These are phyloP conservation scores for Drosophila ercepeae DNA, from an alignment of 1,140 invertebrate species.

Conservation along the genomic window DNA sequence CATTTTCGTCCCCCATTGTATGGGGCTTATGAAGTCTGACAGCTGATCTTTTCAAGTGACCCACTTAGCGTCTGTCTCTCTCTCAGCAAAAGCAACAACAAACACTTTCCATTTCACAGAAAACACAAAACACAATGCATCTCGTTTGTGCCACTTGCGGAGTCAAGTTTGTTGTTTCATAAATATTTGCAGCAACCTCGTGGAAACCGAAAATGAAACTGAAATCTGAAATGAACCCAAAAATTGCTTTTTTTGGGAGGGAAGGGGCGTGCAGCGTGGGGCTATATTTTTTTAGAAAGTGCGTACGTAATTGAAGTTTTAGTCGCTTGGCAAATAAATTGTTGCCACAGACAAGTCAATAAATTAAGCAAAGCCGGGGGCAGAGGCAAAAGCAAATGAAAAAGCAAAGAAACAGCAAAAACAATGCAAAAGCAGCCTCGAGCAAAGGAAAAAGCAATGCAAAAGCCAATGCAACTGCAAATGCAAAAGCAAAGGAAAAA, in stretches of 20 bases:
- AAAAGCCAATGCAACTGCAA: conserved; percentile 16
- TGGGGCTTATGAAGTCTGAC: conserved; percentile 29
- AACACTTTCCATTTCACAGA: conserved; percentile 74
- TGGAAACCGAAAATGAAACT: conserved; percentile 19
- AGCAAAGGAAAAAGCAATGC: too few species aligned
- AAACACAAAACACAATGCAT: conserved; percentile 54
- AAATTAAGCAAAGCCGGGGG: conserved; percentile 62
- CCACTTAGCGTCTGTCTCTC: conserved; percentile 63
- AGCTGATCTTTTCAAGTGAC: conserved; percentile 80
- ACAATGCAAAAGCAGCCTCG: too few species aligned
- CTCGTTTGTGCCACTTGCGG: conserved; percentile 49
- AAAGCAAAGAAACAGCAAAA: too few species aligned
- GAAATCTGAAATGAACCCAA: conserved; percentile 1
- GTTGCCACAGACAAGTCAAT: conserved; percentile 66
- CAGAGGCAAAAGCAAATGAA: too few species aligned
- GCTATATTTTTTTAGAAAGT: conserved; percentile 69
- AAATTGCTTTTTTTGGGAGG: neutral
- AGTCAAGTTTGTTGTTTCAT: conserved; percentile 69
- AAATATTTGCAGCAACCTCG: conserved; percentile 61
- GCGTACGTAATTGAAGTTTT: conserved; percentile 72
- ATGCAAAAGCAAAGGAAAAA: too few species aligned
- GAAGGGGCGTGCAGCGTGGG: conserved; percentile 4
- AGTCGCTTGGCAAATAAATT: conserved; percentile 74
- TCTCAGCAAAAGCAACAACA: conserved; percentile 50
- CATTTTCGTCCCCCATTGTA: conserved; percentile 1